phyloP scores from a whole-genome alignment of 2,113 vertebrate species.

The Ceyx melanurus region DNA sequence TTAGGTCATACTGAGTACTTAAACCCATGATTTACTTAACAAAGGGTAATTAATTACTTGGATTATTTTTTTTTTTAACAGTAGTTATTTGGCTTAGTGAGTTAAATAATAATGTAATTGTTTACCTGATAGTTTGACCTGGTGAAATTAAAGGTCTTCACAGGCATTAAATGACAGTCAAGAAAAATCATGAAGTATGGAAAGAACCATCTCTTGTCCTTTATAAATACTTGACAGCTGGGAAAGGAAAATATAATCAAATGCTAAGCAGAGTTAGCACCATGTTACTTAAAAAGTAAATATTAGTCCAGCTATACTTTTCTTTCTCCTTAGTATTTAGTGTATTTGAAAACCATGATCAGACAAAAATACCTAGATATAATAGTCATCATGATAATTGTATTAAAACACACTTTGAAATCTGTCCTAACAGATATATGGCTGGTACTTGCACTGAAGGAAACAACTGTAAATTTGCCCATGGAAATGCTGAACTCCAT shows the following conservation, averaged over 20 bases:
- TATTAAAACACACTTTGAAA: not conserved
- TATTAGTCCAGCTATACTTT: not conserved
- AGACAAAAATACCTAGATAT: not conserved
- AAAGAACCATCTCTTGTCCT: not conserved
- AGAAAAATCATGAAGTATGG: not conserved
- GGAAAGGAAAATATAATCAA: not conserved
- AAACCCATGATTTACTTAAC: not conserved
- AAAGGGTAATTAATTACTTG: not conserved
- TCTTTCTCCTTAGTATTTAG: not conserved
- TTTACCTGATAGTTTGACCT: not conserved
- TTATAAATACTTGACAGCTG: not conserved
- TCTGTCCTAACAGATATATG: slow-evolving; percentile 80
- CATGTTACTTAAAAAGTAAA: not conserved
- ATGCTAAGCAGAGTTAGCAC: not conserved
- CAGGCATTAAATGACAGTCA: not conserved
- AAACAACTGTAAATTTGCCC: slow-evolving; percentile 90
- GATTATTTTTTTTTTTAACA: not conserved
- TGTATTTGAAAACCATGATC: not conserved
- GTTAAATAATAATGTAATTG: not conserved
- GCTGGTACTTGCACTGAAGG: slow-evolving; percentile 87
- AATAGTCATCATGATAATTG: not conserved
- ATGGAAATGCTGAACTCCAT: slow-evolving; percentile 89
- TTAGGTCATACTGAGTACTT: not conserved
- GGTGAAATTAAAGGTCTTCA: not conserved
- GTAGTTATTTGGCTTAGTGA: not conserved